Evolutionary conservation across 30 jellyfish, hydroid and myxozoan genomes (phyloP), one percentile per base, ranked within the genome.

Genomic region (Catostylus mosaicus): DNA sequence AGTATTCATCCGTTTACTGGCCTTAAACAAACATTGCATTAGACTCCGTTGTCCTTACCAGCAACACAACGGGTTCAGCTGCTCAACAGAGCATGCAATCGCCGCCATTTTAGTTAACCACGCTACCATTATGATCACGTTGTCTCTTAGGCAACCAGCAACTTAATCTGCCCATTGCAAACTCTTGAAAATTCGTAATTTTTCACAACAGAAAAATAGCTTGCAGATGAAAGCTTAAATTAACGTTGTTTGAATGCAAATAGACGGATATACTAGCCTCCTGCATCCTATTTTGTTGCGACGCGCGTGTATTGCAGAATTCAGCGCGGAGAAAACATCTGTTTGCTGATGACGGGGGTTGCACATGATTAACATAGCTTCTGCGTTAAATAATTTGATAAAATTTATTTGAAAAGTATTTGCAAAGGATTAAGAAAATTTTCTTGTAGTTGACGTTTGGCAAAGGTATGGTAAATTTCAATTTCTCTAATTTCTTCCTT

Each of bases 91-190:
- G 26, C 54, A 22, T 43, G 77, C 54, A 29, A 65, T 14, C n/a
- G 51, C 16, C 77, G 47, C 51, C 30, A 65, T 30, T 37, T 51
- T 48, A 34, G 51, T 6, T n/a, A n/a, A 26, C 51, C 30, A 65
- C n/a, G 56, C 75, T 48, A 45, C 75, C 75, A 73, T 52, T 69
- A 50, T 75, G 40, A 67, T 31, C 63, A 30, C 27, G 18, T 46
- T 3, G 86, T 75, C 30, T 61, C 86, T 56, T 75, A 75, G 75
- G 86, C 86, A 75, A 52, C 86, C 61, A 75, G 66, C 35, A 9
- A 51, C 60, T 37, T 72, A 69, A 43, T 45, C 70, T 26, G 64
- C 83, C 71, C 23, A 30, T 33, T 36, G 23, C 30, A 8, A 34
- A 12, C 23, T 69, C 18, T 37, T 46, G 30, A 46, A 46, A 19